Evolutionary conservation across 35 echinoderm and acorn worm genomes (phyloP).

Genomic region (Chiridota heheva): DNA sequence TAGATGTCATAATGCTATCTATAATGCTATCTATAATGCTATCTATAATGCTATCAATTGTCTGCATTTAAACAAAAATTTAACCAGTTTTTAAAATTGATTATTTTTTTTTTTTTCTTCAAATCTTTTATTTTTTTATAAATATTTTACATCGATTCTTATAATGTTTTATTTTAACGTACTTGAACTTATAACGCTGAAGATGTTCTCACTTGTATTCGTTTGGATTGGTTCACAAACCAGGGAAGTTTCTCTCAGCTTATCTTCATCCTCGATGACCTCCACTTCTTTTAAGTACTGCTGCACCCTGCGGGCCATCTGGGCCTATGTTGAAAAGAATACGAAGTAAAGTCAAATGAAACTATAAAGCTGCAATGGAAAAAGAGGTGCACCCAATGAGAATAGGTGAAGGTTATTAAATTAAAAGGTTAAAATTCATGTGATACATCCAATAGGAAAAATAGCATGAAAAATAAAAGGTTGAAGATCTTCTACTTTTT

Average conservation of each 20-base stretch:
- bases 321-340: conserved; percentile 59
- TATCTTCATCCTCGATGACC: conserved; percentile 74
- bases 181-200: background rate
- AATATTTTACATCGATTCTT: no score
- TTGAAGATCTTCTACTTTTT: no score
- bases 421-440: no score
- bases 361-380: no score
- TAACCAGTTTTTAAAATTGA: no score
- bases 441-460: no score
- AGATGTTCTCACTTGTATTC: conserved; percentile 57
- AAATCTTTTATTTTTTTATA: no score
- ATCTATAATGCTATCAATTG: no score
- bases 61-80: no score
- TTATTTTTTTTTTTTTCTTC: no score
- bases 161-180: no score
- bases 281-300: conserved; percentile 61
- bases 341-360: background rate
- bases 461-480: no score
- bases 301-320: conserved; percentile 84
- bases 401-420: background rate
- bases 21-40: background rate
- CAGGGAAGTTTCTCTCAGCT: conserved; percentile 84
- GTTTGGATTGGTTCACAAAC: conserved; percentile 78
- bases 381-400: background rate
- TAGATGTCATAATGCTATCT: background rate